A percentile compares a stretch with the other conserved stretches of the same genome.
phyloP scores from a whole-genome alignment of 2,888 invertebrate species.

The Thalpophila matura region DNA sequence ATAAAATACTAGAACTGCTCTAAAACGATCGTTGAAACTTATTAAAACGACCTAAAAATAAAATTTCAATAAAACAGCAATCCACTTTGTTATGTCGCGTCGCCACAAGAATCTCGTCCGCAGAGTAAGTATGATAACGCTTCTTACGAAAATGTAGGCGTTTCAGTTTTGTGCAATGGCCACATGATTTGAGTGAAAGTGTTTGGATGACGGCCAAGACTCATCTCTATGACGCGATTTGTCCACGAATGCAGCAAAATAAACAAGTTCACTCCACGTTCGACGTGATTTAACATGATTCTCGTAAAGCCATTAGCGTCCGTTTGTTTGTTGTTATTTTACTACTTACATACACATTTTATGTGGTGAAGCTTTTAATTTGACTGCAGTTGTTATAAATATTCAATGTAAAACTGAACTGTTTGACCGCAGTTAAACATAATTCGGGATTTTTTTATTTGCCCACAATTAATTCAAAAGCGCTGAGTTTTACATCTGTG shows the following conservation, averaged over 20 bases:
- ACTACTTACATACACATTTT: constrained; percentile 47
- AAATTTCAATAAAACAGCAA: constrained; percentile 52
- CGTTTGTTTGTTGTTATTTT: constrained; percentile 65
- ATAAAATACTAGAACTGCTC: constrained; percentile 27
- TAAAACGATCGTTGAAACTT: constrained; percentile 27
- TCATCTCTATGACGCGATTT: constrained; percentile 76
- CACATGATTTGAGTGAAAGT: constrained; percentile 83
- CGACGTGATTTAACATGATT: constrained; percentile 74
- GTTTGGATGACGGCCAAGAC: constrained; percentile 82
- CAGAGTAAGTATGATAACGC: constrained; percentile 40
- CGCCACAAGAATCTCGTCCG: constrained; percentile 32
- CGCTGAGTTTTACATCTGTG: constrained; percentile 6
- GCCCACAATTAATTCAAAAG: constrained; percentile 35
- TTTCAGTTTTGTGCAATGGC: constrained; percentile 75
- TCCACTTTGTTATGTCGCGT: constrained; percentile 39
- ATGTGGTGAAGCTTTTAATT: constrained; percentile 45
- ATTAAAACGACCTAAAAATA: constrained; percentile 49
- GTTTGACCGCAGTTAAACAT: constrained; percentile 48
- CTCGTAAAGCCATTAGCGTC: constrained; percentile 75
- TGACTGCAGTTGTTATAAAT: constrained; percentile 32
- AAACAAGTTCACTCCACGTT: constrained; percentile 73
- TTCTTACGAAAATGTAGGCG: constrained; percentile 48
- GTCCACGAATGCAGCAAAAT: constrained; percentile 77
- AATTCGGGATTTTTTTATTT: constrained; percentile 34
- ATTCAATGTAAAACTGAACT: constrained; percentile 32